A percentile compares a stretch with the other conserved stretches of the same genome.
phyloP scores from a whole-genome alignment of 2,888 invertebrate genomes.

The Parthenolecanium corni region DNA sequence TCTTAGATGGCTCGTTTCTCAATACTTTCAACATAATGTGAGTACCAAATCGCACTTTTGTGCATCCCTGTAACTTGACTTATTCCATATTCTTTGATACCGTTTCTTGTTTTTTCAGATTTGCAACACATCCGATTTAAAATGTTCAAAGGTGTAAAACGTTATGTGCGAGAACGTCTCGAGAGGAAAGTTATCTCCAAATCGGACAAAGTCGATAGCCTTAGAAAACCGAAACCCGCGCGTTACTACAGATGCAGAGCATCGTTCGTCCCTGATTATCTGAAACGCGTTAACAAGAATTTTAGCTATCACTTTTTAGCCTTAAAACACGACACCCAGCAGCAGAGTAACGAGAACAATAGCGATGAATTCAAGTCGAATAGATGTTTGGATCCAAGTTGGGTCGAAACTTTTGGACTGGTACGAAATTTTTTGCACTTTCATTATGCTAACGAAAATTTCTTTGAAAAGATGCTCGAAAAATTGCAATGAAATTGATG shows the following conservation, averaged over 20 bases:
- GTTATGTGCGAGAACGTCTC: slow-evolving; percentile 12
- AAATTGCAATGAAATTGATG: too few species aligned
- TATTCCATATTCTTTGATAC: too few species aligned
- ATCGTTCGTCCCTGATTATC: neutral
- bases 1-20: too few species aligned
- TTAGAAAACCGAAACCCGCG: neutral
- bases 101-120: too few species aligned
- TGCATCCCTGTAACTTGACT: too few species aligned
- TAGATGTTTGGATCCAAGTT: neutral
- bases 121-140: neutral
- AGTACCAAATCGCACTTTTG: too few species aligned
- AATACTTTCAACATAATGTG: too few species aligned
- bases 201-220: slow-evolving; percentile 9
- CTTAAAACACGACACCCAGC: neutral
- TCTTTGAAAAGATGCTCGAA: too few species aligned
- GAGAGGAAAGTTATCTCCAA: slow-evolving; percentile 7
- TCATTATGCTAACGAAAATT: neutral
- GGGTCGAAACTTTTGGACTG: slow-evolving; percentile 22
- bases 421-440: slow-evolving; percentile 4
- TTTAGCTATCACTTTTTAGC: neutral
- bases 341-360: neutral
- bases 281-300: neutral
- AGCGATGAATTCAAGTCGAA: neutral
- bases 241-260: neutral
- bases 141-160: slow-evolving; percentile 18